Base-by-base conservation (phyloP, 2,113 vertebrate genomes). In the Coregonus clupeaformis region DNA sequence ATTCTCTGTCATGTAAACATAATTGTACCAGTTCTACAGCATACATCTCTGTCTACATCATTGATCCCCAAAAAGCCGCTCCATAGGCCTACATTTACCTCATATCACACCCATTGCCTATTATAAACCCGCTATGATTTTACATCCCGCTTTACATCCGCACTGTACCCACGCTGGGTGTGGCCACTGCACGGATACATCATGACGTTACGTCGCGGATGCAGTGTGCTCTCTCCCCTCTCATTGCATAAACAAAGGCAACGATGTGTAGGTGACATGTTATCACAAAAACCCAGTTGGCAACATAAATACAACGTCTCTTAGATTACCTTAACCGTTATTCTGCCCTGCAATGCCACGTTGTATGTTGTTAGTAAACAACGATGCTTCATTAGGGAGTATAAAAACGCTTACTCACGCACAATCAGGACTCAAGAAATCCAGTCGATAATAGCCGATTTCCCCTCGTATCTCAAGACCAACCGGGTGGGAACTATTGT, bases 171-270 rank as follows among this genome's bases (percentile, higher is more conserved):
- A 52, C 49, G 49, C 49, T 45, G 85, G 86, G 88, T 66, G 88
- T 74, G 89, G 86, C 83, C 74, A 86, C 74, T 25, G 20, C n/a
- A 22, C 3, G 49, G 66, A 71, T 73, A 52, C 85, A 82, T 83
- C 77, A 76, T 72, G 59, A 42, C 57, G 11, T 76, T 47, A 52
- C 77, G 77, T 85, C 82, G 82, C 66, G 65, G 81, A 80, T 85
- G 79, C 59, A 60, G 74, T 52, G 49, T 16, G 49, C 16, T 52
- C 16, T 52, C 49, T 42, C 18, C 29, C 20, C 65, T 67, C 29
- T 16, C 30, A 36, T 29, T 20, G 29, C 65, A 20, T 29, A 67
- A 32, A 67, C 65, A 67, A 42, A 6, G 18, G 3, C 65, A 67
- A 67, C 30, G 30, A 30, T 67, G 30, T 67, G 3, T 32, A 36